Base-by-base conservation (phyloP, 1,140 invertebrate species). In the Eueides isabella region DNA sequence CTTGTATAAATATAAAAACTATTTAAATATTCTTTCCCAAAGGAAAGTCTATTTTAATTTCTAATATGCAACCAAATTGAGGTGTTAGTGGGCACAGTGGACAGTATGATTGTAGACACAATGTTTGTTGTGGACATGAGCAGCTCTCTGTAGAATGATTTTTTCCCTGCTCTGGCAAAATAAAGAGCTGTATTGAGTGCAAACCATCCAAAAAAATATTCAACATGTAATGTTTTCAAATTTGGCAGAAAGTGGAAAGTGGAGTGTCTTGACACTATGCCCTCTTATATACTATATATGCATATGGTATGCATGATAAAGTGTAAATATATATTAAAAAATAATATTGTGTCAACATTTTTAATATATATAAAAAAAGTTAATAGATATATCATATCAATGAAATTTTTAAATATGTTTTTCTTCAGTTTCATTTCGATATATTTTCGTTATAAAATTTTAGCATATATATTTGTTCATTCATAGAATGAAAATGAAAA, bases 1-100 rank as follows among this genome's bases (percentile, higher is more conserved):
- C n/a, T 55, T 55, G n/a, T 23, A 23, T 55, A n/a, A n/a, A n/a
- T 55, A 55, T 55, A 19, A 44, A 44, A 44, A 44, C n/a, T 19
- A 23, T 44, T 19, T n/a, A 26, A 55, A 23, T 26, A 19, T 55
- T 55, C n/a, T 23, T 23, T 11, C 23, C 26, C 6, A 55, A 55
- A 26, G 48, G 9, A 55, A n/a, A 7, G 7, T 55, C 16, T 55
- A 7, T 23, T 55, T 7, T 2, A 9, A 55, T 12, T 44, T 44
- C n/a, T 19, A 19, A 44, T 44, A 44, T 38, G 16, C 35, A 35
- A 35, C 12, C 35, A 35, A 14, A 35, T 35, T 35, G 12, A 35
- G 35, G 35, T 14, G 11, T 1, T 35, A 14, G 12, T 14, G 5
- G 5, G 14, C 16, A 4, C 12, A 16, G 12, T 38, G 35, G 3